Base-by-base conservation (phyloP, 2,113 vertebrate species). In the Gallinago jamesoni region DNA sequence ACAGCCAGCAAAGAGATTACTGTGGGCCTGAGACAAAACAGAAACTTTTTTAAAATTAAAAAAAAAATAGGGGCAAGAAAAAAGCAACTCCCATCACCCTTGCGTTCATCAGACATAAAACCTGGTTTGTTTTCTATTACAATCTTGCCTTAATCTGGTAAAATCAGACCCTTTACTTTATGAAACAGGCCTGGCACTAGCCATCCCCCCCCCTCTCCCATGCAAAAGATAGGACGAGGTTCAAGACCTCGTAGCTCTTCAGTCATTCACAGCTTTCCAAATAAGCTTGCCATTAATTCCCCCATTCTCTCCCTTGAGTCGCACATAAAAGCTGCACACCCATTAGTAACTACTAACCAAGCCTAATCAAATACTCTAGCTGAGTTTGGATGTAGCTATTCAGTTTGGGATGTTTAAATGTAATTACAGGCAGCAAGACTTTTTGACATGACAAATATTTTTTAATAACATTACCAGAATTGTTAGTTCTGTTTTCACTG, bases 371-470 rank as follows among this genome's bases (percentile, higher is more conserved):
- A 95, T 87, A 94, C 82, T 94, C 84, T 57, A 96, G 87, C 92
- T 64, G 62, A 69, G 75, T 81, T 93, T 87, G 87, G 96, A 91
- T 84, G 78, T 84, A 96, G 84, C 82, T 96, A 66, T 96, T 96
- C 84, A 87, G 94, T 96, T 96, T 91, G 89, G 70, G 95, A 94
- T 96, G 84, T 89, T 96, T 96, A 96, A 97, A 97, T 13, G 14
- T 87, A 96, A 97, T 97, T 97, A 97, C 70, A 97, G 94, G 93
- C 96, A 93, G 92, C 93, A 95, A 96, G 96, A 95, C 78, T 93
- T 93, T 91, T 94, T 95, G 96, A 97, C 96, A 96, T 95, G 94
- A 97, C 91, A 96, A 97, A 96, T 96, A 97, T 94, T 97, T 97
- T 96, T 95, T 95, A 97, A 97, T 96, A 96, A 97, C 92, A 93